phyloP scores from a whole-genome alignment of 2,113 vertebrate genomes.

The Erythrolamprus reginae region DNA sequence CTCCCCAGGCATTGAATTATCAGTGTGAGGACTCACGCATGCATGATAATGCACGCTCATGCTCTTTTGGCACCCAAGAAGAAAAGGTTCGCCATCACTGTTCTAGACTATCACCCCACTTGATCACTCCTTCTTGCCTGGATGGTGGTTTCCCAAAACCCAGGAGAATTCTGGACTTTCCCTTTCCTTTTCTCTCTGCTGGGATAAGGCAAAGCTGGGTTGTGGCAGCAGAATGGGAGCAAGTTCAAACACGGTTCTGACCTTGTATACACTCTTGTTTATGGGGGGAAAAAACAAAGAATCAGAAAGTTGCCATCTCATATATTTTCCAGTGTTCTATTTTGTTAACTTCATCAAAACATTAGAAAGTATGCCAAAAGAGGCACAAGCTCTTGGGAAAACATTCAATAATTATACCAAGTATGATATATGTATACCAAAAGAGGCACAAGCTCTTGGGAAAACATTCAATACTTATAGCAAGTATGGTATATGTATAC shows the following conservation, averaged over 20 bases:
- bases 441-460: conserved; percentile 31
- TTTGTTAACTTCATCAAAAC: conserved; percentile 38
- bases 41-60: too few relatives aligned
- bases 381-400: conserved; percentile 29
- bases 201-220: background rate
- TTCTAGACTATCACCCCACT: background rate
- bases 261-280: background rate
- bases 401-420: background rate
- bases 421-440: too few relatives aligned
- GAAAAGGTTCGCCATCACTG: too few relatives aligned
- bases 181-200: background rate
- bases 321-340: conserved; percentile 38
- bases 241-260: background rate
- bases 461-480: too few relatives aligned
- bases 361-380: conserved; percentile 22
- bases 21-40: too few relatives aligned
- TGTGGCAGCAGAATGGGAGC: background rate
- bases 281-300: background rate
- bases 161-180: background rate
- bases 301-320: conserved; percentile 1
- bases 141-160: background rate
- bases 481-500: too few relatives aligned
- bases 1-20: too few relatives aligned
- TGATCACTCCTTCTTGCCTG: background rate
- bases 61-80: too few relatives aligned